Percentiles rank a stretch among this genome's conserved stretches.
Conservation (phyloP, 2,888 invertebrate genomes). For the Xiphydria camelus region DNA sequence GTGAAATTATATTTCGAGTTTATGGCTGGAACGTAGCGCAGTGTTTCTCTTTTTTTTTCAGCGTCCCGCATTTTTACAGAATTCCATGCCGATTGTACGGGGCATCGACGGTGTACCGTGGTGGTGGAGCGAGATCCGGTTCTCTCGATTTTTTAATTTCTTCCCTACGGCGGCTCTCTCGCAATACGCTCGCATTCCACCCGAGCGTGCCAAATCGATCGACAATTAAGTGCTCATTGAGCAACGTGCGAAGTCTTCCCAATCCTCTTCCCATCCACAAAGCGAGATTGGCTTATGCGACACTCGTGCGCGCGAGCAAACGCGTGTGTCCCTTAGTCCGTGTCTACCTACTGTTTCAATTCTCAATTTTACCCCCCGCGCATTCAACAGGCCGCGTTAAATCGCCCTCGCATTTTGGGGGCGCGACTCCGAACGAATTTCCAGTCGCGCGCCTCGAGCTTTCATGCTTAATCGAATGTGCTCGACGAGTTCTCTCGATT, state of each 20-base stretch:
- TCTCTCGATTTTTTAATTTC: no score
- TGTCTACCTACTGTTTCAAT: constrained; percentile 14
- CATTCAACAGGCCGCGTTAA: constrained; percentile 19
- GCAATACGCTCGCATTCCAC: no score
- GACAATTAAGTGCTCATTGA: constrained; percentile 31
- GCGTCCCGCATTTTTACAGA: no score
- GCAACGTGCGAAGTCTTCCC: constrained; percentile 27
- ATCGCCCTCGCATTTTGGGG: constrained; percentile 16
- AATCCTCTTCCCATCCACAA: constrained; percentile 21
- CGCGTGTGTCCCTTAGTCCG: constrained; percentile 21
- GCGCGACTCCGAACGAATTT: constrained; percentile 13
- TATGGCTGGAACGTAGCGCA: constrained; percentile 13
- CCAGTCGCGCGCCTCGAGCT: constrained; percentile 15
- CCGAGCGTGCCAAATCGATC: constrained; percentile 2
- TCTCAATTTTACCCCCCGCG: constrained; percentile 1
- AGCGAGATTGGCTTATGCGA: constrained; percentile 21
- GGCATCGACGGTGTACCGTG: no score
- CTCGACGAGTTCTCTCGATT: constrained; percentile 4
- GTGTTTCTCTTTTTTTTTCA: neutral
- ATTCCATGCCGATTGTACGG: no score
- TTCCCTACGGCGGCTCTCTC: no score
- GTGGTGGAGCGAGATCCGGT: no score
- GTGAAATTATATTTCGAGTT: constrained; percentile 33
- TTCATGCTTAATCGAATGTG: constrained; percentile 24
- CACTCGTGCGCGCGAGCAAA: constrained; percentile 18